Evolutionary conservation across 2,797 vertebrate species (phyloP), one percentile per base, ranked within the genome.

Genomic region (Neosalanx taihuensis): DNA sequence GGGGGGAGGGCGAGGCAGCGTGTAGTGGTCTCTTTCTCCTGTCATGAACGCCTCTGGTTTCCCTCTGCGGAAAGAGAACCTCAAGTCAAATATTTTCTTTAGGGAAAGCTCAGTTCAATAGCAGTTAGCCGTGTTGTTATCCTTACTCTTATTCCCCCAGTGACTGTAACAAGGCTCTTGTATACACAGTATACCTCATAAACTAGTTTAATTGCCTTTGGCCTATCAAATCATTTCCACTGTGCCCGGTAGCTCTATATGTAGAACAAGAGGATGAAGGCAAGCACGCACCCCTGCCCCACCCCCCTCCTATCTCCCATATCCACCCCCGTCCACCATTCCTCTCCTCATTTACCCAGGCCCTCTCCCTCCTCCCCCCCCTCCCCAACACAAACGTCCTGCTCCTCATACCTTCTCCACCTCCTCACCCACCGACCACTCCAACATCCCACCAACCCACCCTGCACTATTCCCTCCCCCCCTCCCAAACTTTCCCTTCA

Each of bases 81-180:
- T 81, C 79, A 83, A 86, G 17, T 37, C 87, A 81, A 89, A 89
- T 88, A 90, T 90, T 88, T 86, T 76, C 76, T 23, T 60, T 60
- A 26, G 58, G 29, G 51, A 56, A 56, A 60, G 20, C 23, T 26
- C 20, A 29, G 20, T 26, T 60, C 20, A 26, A 60, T 60, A 26
- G 26, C 58, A 60, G 20, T 30, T 29, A 60, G 58, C 5, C 58
- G 26, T 60, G 23, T 29, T 29, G 23, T 60, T 60, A 29, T 60
- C 58, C 10, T 60, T 60, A 30, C 12, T 60, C 58, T 26, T 60
- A 60, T 60, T 60, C 17, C 56, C 71, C 78, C 77, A 83, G 89
- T 88, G 84, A 66, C 88, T 85, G 86, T 85, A 10, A 71, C 69
- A 74, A 78, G 78, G 74, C 81, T 71, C 31, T 62, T 61, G 12